phyloP scores from a whole-genome alignment of 2,113 vertebrate genomes.

The Forbesichthys agassizii region DNA sequence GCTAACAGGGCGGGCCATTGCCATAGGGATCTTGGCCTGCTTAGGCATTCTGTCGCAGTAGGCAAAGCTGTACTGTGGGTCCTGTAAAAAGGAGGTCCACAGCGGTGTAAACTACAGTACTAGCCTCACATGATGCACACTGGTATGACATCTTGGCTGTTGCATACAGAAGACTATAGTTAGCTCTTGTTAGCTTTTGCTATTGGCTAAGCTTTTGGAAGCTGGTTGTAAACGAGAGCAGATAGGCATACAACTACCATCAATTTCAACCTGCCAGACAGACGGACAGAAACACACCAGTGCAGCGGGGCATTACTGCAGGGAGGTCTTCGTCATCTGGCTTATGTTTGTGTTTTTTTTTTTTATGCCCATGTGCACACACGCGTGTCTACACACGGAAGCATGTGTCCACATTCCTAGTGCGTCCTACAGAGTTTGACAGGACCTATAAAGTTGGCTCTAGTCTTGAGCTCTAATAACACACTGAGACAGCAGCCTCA shows the following conservation, averaged over 20 bases:
- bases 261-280: conserved; percentile 39
- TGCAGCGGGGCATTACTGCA: neutral
- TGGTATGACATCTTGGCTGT: neutral
- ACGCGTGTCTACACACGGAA: conserved; percentile 33
- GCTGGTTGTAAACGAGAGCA: conserved; percentile 50
- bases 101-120: neutral
- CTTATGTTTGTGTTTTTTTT: conserved; percentile 19
- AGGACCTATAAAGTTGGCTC: conserved; percentile 50
- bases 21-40: conserved; percentile 33
- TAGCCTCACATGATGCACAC: conserved; percentile 15
- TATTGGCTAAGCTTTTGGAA: conserved; percentile 59
- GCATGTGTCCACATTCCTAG: conserved; percentile 15
- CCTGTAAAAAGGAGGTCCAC: conserved; percentile 10
- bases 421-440: conserved; percentile 5
- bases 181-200: neutral
- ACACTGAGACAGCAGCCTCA: conserved; percentile 22
- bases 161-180: neutral
- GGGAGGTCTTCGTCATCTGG: conserved; percentile 7
- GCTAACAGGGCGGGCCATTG: conserved; percentile 36
- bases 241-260: conserved; percentile 15
- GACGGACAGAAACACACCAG: neutral
- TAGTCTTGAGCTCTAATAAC: conserved; percentile 65
- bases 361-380: conserved; percentile 8
- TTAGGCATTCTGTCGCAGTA: conserved; percentile 54
- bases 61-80: conserved; percentile 31